Evolutionary conservation across 2,888 invertebrate species (phyloP), one percentile per base, ranked within the genome.

Genomic region (Byasa hedistus): DNA sequence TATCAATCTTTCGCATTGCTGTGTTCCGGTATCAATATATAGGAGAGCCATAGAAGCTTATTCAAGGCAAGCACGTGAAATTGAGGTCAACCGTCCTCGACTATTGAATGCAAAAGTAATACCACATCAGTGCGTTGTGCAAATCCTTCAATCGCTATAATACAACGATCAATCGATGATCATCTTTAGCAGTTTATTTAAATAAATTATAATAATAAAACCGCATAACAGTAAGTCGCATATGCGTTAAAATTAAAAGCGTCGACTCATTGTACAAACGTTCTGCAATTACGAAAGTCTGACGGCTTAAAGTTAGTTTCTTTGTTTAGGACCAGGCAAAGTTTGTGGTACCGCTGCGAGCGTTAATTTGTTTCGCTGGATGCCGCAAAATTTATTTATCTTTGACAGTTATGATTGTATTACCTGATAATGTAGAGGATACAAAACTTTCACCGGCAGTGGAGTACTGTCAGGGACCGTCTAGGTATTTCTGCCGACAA

Each of bases 291-390:
- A 55, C 58, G 36, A 59, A 64, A 58, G 52, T 64, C 59, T 44
- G 59, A 65, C 44, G 56, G 59, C 55, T 60, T 27, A 48, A 48
- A 55, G 55, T 61, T 65, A n/a, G 22, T 65, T 56, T 57, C 65
- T 65, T 60, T 56, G 48, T 60, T 65, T 65, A 60, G 56, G 65
- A 61, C 48, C 56, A 51, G 36, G 12, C 48, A 21, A 65, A 65
- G 56, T 65, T 65, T 57, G 60, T 56, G 56, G 56, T 32, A 61
- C 60, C 21, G 60, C 65, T 60, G 19, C 32, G 12, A 32, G 65
- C 60, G 55, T 56, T 56, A 60, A 65, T 65, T 65, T 65, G 65
- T 65, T 61, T 36, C 48, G 23, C 32, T 23, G 51, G 56, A 65
- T 61, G 60, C 61, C 57, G 39, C 65, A 32, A 61, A 55, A 52